A percentile compares a stretch with the other conserved stretches of the same genome.
Evolutionary conservation across 2,113 vertebrate genomes (phyloP).

Genomic region (Trachemys scripta): DNA sequence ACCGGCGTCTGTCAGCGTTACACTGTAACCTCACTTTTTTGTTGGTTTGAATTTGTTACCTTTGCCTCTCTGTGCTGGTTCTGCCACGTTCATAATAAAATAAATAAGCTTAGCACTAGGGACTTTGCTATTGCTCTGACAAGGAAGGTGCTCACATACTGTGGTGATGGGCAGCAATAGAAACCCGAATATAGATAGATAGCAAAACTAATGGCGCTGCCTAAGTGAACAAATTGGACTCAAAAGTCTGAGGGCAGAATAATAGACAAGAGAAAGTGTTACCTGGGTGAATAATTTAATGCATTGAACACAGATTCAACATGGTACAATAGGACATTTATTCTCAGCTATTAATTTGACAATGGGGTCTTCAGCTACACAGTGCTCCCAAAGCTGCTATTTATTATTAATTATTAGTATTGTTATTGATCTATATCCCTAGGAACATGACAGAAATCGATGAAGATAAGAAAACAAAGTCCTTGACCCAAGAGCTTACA

Average conservation of each 20-base stretch:
- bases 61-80: not conserved
- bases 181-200: not conserved
- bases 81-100: not conserved
- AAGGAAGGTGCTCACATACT: not conserved
- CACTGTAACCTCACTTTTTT: not conserved
- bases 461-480: not conserved
- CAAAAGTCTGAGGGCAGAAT: not conserved
- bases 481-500: not conserved
- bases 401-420: not conserved
- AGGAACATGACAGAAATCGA: rapidly evolving
- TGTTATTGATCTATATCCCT: not conserved
- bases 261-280: rapidly evolving
- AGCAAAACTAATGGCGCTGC: rapidly evolving
- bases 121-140: not conserved
- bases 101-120: not conserved
- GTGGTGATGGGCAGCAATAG: rapidly evolving
- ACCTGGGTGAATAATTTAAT: not conserved
- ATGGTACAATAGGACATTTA: rapidly evolving
- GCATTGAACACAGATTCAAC: not conserved
- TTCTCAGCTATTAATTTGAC: rapidly evolving
- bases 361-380: not conserved
- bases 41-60: not conserved
- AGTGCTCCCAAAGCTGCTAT: not conserved
- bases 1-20: too few relatives aligned
- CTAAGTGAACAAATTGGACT: not conserved